Evolutionary conservation across 2,888 invertebrate genomes (phyloP).

Genomic region (Itoplectis maculator): DNA sequence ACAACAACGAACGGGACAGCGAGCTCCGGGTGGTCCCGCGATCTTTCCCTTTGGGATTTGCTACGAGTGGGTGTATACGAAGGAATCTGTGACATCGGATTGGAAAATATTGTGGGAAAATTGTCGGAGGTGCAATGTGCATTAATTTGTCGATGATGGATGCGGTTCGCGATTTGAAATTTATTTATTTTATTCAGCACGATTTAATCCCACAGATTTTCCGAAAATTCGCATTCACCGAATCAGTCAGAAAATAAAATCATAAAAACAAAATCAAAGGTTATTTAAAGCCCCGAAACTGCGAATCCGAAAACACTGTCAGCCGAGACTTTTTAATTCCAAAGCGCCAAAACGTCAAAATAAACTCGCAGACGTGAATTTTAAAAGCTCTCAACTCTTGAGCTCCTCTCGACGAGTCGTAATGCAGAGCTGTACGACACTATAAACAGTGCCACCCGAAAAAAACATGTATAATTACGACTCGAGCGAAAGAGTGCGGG

Average conservation of each 20-base stretch:
- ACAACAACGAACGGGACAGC: slow-evolving; percentile 7
- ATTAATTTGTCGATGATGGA: too few species aligned
- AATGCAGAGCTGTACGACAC: slow-evolving; percentile 72
- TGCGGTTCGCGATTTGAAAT: too few species aligned
- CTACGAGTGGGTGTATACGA: slow-evolving; percentile 65
- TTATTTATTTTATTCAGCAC: too few species aligned
- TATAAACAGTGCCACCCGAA: slow-evolving; percentile 80
- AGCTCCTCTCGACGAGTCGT: slow-evolving; percentile 80
- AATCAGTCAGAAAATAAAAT: too few species aligned
- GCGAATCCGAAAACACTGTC: not conserved
- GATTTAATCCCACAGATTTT: too few species aligned
- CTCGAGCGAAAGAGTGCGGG: slow-evolving; percentile 36
- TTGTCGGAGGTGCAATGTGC: too few species aligned
- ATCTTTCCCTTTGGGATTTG: slow-evolving; percentile 75
- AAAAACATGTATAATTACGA: slow-evolving; percentile 80
- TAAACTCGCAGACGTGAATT: slow-evolving; percentile 45
- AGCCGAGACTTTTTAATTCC: too few species aligned
- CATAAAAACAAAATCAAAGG: too few species aligned
- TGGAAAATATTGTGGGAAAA: slow-evolving; percentile 48
- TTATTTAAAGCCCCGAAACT: too few species aligned
- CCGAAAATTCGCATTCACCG: too few species aligned
- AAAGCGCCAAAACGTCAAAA: slow-evolving; percentile 5
- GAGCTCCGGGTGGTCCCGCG: slow-evolving; percentile 77
- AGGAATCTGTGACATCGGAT: slow-evolving; percentile 73
- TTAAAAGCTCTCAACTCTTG: slow-evolving; percentile 75